phyloP scores from a whole-genome alignment of 2,113 vertebrate genomes.

The Amazona guildingii region DNA sequence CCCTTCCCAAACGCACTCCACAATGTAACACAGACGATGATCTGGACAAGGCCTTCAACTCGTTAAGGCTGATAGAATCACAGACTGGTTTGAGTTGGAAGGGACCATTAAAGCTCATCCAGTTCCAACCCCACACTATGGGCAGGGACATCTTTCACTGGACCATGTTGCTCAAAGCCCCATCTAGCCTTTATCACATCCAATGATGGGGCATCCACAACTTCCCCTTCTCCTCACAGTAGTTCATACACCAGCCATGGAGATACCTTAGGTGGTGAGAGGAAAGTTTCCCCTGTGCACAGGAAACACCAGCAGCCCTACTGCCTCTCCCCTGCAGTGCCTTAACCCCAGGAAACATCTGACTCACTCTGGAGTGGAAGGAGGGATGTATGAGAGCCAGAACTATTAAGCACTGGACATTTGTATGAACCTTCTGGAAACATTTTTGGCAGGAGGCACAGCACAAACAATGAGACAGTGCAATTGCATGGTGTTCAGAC shows the following conservation, averaged over 20 bases:
- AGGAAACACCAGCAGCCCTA: neutral
- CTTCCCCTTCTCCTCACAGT: neutral
- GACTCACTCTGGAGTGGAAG: neutral
- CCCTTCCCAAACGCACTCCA: neutral
- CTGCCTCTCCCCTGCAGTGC: neutral
- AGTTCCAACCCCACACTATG: fast-evolving
- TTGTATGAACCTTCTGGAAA: conserved; percentile 55
- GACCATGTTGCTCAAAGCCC: neutral
- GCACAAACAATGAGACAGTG: conserved; percentile 18
- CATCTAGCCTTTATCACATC: neutral
- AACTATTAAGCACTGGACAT: neutral
- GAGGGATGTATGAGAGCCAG: neutral
- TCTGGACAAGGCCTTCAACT: neutral
- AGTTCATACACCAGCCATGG: neutral
- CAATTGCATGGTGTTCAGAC: neutral
- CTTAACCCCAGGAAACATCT: neutral
- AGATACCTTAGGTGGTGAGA: neutral
- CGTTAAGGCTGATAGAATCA: neutral
- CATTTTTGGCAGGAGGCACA: conserved; percentile 34
- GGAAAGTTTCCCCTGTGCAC: neutral
- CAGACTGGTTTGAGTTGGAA: neutral
- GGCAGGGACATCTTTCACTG: neutral
- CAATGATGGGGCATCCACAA: neutral
- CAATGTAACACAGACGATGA: fast-evolving
- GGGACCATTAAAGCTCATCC: neutral